Percentiles rank a stretch among this genome's conserved stretches.
These are phyloP conservation scores for Micromys minutus DNA, from an alignment of 2,113 vertebrate genomes.

Conservation along the genomic window DNA sequence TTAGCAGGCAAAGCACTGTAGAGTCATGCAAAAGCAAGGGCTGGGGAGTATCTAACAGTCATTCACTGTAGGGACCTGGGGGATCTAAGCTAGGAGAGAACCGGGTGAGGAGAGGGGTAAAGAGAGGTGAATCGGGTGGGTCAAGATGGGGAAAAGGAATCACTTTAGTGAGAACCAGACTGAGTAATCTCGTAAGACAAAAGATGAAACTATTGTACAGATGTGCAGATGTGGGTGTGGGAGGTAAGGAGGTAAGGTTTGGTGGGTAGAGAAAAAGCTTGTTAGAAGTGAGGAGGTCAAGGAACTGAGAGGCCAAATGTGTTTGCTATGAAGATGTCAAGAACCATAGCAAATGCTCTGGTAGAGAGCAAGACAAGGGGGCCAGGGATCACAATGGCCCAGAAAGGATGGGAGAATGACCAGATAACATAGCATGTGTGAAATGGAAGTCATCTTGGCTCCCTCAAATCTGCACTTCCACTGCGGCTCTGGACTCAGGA, in stretches of 20 bases:
- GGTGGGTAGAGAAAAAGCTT: neutral
- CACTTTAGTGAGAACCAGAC: neutral
- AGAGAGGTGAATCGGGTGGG: neutral
- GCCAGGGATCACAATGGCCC: too few species aligned
- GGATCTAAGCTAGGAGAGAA: neutral
- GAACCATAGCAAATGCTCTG: neutral
- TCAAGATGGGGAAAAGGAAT: neutral
- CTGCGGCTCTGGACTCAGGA: neutral
- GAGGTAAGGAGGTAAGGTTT: neutral
- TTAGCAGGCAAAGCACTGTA: neutral
- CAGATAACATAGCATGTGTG: neutral
- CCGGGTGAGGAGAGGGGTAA: too few species aligned
- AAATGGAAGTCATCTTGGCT: neutral
- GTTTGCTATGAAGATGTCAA: neutral
- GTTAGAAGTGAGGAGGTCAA: neutral
- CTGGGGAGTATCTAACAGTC: fast-evolving
- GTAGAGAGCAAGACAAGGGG: neutral
- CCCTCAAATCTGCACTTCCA: neutral
- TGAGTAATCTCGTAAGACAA: neutral
- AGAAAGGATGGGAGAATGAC: neutral
- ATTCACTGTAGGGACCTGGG: too few species aligned
- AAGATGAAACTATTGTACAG: neutral
- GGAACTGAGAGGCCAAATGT: neutral
- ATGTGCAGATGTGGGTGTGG: neutral
- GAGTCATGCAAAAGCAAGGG: neutral